A percentile compares a stretch with the other conserved stretches of the same genome.
These are phyloP conservation scores for Gobionotothen gibberifrons DNA, from an alignment of 2,797 vertebrate genomes.

Conservation along the genomic window DNA sequence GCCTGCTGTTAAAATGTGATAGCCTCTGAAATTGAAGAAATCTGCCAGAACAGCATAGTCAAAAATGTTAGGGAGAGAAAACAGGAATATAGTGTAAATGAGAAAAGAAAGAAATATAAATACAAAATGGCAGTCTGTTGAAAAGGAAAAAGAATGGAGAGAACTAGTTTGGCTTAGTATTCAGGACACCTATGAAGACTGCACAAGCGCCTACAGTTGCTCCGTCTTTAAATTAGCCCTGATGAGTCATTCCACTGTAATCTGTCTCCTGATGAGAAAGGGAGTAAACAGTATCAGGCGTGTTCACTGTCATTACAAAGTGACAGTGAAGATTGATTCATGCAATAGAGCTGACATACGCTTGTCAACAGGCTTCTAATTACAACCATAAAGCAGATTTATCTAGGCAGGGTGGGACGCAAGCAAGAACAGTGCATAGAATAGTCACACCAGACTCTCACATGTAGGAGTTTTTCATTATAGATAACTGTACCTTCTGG, in stretches of 20 bases:
- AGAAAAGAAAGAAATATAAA: slow-evolving; percentile 7
- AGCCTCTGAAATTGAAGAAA: slow-evolving; percentile 29
- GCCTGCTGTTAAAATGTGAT: slow-evolving; percentile 26
- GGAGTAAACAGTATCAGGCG: slow-evolving; percentile 41
- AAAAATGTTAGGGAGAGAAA: slow-evolving; percentile 30
- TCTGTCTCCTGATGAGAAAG: slow-evolving; percentile 42
- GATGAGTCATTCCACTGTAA: slow-evolving; percentile 51
- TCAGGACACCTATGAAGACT: background rate
- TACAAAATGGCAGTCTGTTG: background rate
- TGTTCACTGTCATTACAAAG: slow-evolving; percentile 61
- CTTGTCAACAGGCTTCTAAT: slow-evolving; percentile 66
- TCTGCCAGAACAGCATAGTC: slow-evolving; percentile 17
- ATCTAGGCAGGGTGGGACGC: slow-evolving; percentile 54
- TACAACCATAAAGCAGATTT: slow-evolving; percentile 70
- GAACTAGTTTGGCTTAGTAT: slow-evolving; percentile 1
- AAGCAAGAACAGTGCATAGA: slow-evolving; percentile 32
- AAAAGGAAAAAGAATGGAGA: background rate
- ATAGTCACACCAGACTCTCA: slow-evolving; percentile 20
- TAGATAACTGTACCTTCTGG: slow-evolving; percentile 49
- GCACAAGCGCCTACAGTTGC: slow-evolving; percentile 18
- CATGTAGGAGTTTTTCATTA: slow-evolving; percentile 52
- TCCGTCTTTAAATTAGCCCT: slow-evolving; percentile 32
- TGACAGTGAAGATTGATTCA: slow-evolving; percentile 72
- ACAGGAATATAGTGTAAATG: slow-evolving; percentile 6
- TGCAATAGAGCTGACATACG: slow-evolving; percentile 69